Evolutionary conservation across 1,140 invertebrate genomes (phyloP).

Genomic region (Drosophila sproati): DNA sequence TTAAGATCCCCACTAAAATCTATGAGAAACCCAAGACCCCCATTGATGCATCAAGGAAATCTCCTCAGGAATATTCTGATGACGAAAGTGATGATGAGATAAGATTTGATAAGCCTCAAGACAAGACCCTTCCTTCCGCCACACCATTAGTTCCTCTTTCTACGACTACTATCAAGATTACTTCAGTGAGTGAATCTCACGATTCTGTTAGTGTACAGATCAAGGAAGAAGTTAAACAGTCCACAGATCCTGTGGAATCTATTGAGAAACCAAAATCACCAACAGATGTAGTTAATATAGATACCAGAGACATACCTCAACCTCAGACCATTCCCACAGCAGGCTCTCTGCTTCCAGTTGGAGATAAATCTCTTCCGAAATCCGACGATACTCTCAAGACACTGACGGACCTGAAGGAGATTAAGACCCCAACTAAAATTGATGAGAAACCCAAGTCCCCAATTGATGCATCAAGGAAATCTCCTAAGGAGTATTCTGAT

Average conservation of each 20-base stretch:
- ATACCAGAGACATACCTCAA: too few relatives aligned
- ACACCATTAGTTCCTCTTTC: conserved; percentile 1
- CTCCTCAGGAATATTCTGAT: conserved; percentile 17
- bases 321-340: neutral
- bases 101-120: neutral
- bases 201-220: neutral
- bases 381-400: conserved; percentile 11
- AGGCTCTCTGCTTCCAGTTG: neutral
- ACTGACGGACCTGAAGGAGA: neutral
- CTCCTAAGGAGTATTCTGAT: conserved; percentile 25
- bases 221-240: neutral
- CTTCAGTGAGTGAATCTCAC: conserved; percentile 2
- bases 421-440: conserved; percentile 5
- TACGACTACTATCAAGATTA: neutral
- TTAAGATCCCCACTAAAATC: neutral
- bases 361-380: conserved; percentile 3
- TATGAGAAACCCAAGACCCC: conserved; percentile 28
- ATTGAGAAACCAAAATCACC: conserved; percentile 28
- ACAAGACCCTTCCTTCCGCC: neutral
- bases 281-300: conserved; percentile 1
- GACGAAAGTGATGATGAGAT: conserved; percentile 25
- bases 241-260: conserved; percentile 2
- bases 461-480: neutral
- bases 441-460: conserved; percentile 26
- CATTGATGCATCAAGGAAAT: conserved; percentile 13